Conservation (phyloP, 2,113 vertebrate genomes). For the Actenoides hombroni region DNA sequence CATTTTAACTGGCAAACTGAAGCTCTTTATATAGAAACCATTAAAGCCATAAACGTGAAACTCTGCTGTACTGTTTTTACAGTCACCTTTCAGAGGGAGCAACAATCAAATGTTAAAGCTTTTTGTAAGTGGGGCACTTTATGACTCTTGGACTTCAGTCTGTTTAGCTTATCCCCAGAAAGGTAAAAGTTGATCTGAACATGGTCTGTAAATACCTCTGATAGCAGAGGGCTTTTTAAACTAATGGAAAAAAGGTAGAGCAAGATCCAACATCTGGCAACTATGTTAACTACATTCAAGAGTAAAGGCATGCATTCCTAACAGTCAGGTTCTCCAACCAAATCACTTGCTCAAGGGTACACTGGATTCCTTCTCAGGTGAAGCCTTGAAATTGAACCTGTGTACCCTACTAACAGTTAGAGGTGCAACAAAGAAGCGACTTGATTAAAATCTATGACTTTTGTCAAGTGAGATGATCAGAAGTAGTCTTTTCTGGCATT, state of each 20-base stretch:
- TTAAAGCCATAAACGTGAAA: constrained; percentile 7
- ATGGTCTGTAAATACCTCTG: constrained; percentile 13
- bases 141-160: constrained; percentile 7
- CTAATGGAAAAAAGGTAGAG: background rate
- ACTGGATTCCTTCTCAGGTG: background rate
- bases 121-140: background rate
- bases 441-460: constrained; percentile 5
- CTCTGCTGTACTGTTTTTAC: background rate
- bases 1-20: background rate
- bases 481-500: constrained; percentile 5
- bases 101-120: background rate
- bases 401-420: background rate
- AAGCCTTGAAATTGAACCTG: constrained; percentile 24
- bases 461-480: background rate
- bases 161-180: constrained; percentile 21
- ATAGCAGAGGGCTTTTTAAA: constrained; percentile 29
- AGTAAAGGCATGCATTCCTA: constrained; percentile 1
- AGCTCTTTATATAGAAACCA: constrained; percentile 15
- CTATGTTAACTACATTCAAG: background rate
- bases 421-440: background rate
- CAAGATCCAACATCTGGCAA: constrained; percentile 17
- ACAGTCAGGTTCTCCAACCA: background rate
- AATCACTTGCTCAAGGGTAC: constrained; percentile 25
- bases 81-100: constrained; percentile 7
- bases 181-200: background rate